Evolutionary conservation across 2,113 vertebrate species (phyloP).

Genomic region (Pseudorhombus dupliciocellatus): DNA sequence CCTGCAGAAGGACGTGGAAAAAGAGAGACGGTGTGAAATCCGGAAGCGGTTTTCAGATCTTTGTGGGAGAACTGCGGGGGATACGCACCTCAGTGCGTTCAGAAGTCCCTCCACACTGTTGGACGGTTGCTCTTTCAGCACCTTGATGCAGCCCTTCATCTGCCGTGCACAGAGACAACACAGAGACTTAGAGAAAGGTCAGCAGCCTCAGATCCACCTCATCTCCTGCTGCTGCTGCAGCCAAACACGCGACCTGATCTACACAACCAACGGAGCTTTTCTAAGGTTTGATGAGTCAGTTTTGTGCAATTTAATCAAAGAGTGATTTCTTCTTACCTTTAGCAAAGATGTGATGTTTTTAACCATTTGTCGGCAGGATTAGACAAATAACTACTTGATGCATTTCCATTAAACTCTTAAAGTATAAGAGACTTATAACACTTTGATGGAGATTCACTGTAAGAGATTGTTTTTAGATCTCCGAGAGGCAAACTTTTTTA

Average conservation of each 20-base stretch:
- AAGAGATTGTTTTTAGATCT: no score
- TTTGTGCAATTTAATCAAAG: no score
- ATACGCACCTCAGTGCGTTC: slow-evolving; percentile 88
- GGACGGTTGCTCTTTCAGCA: slow-evolving; percentile 93
- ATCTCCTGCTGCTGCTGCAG: slow-evolving; percentile 16
- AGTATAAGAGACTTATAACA: no score
- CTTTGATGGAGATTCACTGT: no score
- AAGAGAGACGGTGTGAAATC: neutral
- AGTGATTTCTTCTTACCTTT: no score
- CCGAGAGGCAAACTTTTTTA: no score
- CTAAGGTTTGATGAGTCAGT: neutral
- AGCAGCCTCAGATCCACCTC: slow-evolving; percentile 37
- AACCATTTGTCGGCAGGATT: no score
- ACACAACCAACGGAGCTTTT: neutral
- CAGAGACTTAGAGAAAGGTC: slow-evolving; percentile 69
- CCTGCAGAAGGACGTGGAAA: slow-evolving; percentile 64
- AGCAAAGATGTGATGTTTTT: no score
- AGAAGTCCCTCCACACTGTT: slow-evolving; percentile 93
- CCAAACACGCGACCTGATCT: neutral
- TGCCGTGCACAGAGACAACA: slow-evolving; percentile 66
- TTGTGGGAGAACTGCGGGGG: neutral
- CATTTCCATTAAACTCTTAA: no score
- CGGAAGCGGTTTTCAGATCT: neutral
- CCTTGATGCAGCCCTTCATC: slow-evolving; percentile 98
- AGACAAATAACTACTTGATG: no score